Conservation (phyloP, 2,888 invertebrate genomes). For the Hypena proboscidalis region DNA sequence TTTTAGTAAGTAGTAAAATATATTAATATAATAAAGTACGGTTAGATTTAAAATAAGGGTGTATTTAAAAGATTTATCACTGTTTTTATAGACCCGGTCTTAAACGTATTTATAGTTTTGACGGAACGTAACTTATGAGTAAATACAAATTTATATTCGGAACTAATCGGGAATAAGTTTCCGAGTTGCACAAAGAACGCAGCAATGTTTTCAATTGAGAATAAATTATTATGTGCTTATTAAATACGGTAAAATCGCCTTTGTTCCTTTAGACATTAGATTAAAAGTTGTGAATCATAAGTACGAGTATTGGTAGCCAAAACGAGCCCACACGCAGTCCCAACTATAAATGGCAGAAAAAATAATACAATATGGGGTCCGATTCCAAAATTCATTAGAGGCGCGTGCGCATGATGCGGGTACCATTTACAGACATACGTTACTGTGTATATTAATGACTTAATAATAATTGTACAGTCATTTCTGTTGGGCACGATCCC, state of each 20-base stretch:
- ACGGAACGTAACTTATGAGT: background rate
- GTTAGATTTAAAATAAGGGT: conserved; percentile 6
- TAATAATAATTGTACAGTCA: conserved; percentile 71
- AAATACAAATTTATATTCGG: conserved; percentile 6
- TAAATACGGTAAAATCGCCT: background rate
- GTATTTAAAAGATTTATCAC: conserved; percentile 8
- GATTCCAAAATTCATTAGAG: conserved; percentile 51
- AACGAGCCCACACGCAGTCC: conserved; percentile 56
- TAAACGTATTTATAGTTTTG: conserved; percentile 2
- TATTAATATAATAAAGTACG: conserved; percentile 4
- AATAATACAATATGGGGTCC: conserved; percentile 49
- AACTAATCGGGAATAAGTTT: conserved; percentile 8
- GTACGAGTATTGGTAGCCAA: conserved; percentile 27
- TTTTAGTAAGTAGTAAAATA: conserved; percentile 19
- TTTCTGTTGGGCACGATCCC: conserved; percentile 52
- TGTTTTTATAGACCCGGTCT: conserved; percentile 2
- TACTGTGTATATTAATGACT: conserved; percentile 63
- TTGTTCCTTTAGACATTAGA: background rate
- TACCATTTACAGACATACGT: conserved; percentile 48
- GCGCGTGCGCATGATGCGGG: conserved; percentile 65
- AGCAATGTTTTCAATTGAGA: conserved; percentile 10
- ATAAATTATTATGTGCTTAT: conserved; percentile 3
- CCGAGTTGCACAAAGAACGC: background rate
- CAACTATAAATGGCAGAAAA: conserved; percentile 46
- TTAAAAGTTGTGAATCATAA: conserved; percentile 7